Evolutionary conservation across 2,113 vertebrate species (phyloP).

Genomic region (Polyodon spathula): DNA sequence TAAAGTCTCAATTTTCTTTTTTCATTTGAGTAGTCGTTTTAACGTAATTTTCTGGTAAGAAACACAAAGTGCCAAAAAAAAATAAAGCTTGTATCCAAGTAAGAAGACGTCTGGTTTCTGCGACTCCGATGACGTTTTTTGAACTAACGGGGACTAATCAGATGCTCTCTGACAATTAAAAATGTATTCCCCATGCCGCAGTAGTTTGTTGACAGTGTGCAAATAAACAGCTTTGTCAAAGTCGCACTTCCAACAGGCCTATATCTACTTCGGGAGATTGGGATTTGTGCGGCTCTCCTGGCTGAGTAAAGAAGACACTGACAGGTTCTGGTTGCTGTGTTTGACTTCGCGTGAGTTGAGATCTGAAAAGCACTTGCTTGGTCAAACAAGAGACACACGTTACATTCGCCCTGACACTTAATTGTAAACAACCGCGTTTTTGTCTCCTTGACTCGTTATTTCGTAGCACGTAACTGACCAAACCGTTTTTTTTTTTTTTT

Average conservation of each 20-base stretch:
- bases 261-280: not conserved
- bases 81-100: not conserved
- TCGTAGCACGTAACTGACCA: too few species aligned
- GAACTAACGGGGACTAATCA: not conserved
- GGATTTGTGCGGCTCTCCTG: not conserved
- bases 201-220: not conserved
- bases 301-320: conserved; percentile 7
- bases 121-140: not conserved
- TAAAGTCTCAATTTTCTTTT: not conserved
- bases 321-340: conserved; percentile 11
- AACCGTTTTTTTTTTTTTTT: too few species aligned
- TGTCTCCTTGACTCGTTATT: too few species aligned
- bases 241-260: not conserved
- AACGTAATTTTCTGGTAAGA: not conserved
- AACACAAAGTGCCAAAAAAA: not conserved
- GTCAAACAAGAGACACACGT: not conserved
- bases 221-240: not conserved
- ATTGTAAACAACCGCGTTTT: too few species aligned
- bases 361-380: conserved; percentile 11
- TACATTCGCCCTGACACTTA: too few species aligned
- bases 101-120: too few species aligned
- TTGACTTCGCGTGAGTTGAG: conserved; percentile 10
- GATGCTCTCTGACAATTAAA: not conserved
- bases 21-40: not conserved
- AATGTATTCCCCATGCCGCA: not conserved